phyloP scores from a whole-genome alignment of 2,113 vertebrate genomes.

The Arenaria interpres region DNA sequence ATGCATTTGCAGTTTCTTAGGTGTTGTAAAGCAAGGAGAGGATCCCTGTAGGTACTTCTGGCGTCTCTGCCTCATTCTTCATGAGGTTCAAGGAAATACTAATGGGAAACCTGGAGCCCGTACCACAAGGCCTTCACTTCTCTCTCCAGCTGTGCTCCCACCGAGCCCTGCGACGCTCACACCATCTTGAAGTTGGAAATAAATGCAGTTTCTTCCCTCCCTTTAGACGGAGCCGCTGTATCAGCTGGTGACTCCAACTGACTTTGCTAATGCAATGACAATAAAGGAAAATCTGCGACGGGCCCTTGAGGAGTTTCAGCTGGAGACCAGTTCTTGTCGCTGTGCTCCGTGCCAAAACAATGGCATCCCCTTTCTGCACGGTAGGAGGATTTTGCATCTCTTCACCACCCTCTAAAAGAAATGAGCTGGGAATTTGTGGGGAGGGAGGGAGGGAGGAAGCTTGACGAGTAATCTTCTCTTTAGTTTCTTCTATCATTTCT shows the following conservation, averaged over 20 bases:
- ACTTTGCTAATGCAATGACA: constrained; percentile 70
- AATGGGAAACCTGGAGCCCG: not conserved
- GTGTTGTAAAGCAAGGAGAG: not conserved
- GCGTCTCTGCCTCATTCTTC: accelerated
- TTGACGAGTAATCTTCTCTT: not conserved
- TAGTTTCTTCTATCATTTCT: not conserved
- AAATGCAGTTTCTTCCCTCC: not conserved
- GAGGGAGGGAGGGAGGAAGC: not conserved
- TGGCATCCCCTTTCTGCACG: constrained; percentile 83
- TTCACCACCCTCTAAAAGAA: not conserved
- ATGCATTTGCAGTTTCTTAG: not conserved
- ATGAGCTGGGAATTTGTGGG: not conserved
- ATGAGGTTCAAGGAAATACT: not conserved
- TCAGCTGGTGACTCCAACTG: constrained; percentile 83
- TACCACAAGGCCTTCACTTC: not conserved
- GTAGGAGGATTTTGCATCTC: constrained; percentile 62
- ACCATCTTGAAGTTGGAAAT: not conserved
- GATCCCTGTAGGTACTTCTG: not conserved
- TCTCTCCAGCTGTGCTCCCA: not conserved
- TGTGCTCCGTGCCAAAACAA: constrained; percentile 88
- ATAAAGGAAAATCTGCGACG: constrained; percentile 85
- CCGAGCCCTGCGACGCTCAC: accelerated
- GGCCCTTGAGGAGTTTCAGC: constrained; percentile 84
- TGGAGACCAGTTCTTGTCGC: constrained; percentile 82
- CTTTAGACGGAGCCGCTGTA: constrained; percentile 83